Conservation (phyloP, 2,888 invertebrate genomes). For the Caenorhabditis macrosperma region DNA sequence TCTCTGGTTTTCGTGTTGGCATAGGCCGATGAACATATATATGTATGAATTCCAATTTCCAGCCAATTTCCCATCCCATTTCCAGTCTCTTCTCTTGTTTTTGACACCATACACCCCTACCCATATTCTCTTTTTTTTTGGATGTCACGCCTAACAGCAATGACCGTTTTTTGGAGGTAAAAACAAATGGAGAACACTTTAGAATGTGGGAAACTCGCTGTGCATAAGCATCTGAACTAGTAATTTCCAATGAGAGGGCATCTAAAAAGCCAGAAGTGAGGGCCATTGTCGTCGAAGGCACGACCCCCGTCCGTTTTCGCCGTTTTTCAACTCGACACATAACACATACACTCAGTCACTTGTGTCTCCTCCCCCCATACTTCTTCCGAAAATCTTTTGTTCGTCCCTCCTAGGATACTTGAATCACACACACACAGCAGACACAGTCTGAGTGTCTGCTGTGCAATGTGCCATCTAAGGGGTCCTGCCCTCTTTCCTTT, state of each 20-base stretch:
- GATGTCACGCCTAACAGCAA: neutral
- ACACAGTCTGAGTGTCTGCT: slow-evolving; percentile 55
- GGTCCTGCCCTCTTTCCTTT: slow-evolving; percentile 2
- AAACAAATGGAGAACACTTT: no score
- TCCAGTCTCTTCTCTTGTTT: slow-evolving; percentile 8
- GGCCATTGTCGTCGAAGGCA: slow-evolving; percentile 7
- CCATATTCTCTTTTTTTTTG: neutral
- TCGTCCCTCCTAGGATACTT: slow-evolving; percentile 59
- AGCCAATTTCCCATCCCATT: slow-evolving; percentile 22
- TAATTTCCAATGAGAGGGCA: no score
- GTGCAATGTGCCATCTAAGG: slow-evolving; percentile 14
- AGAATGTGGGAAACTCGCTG: no score
- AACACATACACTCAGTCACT: slow-evolving; percentile 52
- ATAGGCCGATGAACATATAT: slow-evolving; percentile 9
- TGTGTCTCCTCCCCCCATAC: slow-evolving; percentile 29
- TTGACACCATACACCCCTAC: neutral
- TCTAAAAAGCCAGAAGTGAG: neutral
- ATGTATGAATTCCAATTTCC: slow-evolving; percentile 34
- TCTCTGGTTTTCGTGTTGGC: slow-evolving; percentile 21
- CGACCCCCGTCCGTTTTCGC: slow-evolving; percentile 4
- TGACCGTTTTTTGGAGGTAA: neutral
- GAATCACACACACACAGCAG: slow-evolving; percentile 36
- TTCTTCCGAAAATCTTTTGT: slow-evolving; percentile 51
- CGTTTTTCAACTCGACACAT: slow-evolving; percentile 57
- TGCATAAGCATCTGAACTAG: no score